Evolutionary conservation across 2,888 invertebrate species (phyloP).

Genomic region (Chydorus sphaericus): DNA sequence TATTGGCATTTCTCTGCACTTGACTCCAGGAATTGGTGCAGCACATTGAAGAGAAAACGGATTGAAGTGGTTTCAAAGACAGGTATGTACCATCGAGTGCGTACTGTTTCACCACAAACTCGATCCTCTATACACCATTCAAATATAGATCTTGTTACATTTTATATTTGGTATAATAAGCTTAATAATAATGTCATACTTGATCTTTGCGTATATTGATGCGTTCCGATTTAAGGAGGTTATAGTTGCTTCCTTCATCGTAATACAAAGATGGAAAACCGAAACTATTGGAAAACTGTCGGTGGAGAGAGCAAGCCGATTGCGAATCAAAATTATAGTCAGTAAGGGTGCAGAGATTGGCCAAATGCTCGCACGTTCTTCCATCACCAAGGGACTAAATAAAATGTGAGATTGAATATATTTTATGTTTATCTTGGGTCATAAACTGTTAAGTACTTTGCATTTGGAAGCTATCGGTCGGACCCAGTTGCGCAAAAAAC

Average conservation of each 20-base stretch:
- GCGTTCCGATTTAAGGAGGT: neutral
- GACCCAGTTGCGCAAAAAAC: neutral
- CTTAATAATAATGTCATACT: too few species aligned
- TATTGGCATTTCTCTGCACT: neutral
- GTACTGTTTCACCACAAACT: constrained; percentile 1
- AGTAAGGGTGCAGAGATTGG: constrained; percentile 1
- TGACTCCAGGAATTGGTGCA: neutral
- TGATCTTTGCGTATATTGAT: neutral
- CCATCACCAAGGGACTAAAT: neutral
- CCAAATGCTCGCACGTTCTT: constrained; percentile 5
- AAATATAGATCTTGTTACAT: too few species aligned
- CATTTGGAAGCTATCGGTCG: neutral
- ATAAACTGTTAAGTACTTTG: neutral
- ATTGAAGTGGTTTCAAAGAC: neutral
- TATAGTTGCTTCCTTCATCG: neutral
- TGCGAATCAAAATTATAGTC: constrained; percentile 2
- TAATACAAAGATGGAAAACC: neutral
- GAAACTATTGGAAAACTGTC: constrained; percentile 3
- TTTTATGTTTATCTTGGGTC: neutral
- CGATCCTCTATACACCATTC: neutral
- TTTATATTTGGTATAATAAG: too few species aligned
- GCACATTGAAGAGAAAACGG: neutral
- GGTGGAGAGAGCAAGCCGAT: neutral
- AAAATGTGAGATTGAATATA: neutral
- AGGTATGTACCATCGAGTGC: neutral